Conservation (phyloP, 2,888 invertebrate genomes). For the Monoplex corrugatus region DNA sequence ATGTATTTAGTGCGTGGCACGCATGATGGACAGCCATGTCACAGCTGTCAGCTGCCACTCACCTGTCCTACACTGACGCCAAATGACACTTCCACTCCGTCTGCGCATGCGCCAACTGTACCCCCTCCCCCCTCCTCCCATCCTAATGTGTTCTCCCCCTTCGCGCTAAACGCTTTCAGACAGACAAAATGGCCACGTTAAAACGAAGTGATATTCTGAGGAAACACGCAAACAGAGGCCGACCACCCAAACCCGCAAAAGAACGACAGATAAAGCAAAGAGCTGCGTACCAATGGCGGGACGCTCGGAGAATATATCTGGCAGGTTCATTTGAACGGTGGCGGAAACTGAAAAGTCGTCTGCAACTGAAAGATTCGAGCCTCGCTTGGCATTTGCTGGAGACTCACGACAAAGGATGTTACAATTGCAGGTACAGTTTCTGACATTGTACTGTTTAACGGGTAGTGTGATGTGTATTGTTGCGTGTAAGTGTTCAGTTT, state of each 20-base stretch:
- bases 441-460: neutral
- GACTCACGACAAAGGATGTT: constrained; percentile 62
- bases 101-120: constrained; percentile 53
- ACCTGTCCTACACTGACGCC: constrained; percentile 40
- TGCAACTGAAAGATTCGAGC: constrained; percentile 62
- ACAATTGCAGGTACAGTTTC: constrained; percentile 56
- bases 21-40: constrained; percentile 27
- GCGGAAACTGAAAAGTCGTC: constrained; percentile 58
- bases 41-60: constrained; percentile 52
- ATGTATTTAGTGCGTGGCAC: constrained; percentile 29
- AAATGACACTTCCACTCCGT: constrained; percentile 44
- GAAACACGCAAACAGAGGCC: constrained; percentile 54
- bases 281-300: constrained; percentile 60
- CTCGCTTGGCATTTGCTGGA: constrained; percentile 66
- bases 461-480: no score
- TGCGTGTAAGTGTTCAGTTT: no score
- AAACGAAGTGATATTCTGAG: constrained; percentile 57
- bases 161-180: constrained; percentile 42
- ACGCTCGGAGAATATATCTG: constrained; percentile 59
- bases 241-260: constrained; percentile 57
- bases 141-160: constrained; percentile 37
- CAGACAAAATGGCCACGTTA: constrained; percentile 62
- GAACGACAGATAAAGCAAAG: constrained; percentile 58
- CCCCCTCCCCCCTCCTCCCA: constrained; percentile 26
- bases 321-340: constrained; percentile 62